These are phyloP conservation scores for Phalacrocorax carbo DNA, from an alignment of 2,113 vertebrate genomes.

Conservation along the genomic window DNA sequence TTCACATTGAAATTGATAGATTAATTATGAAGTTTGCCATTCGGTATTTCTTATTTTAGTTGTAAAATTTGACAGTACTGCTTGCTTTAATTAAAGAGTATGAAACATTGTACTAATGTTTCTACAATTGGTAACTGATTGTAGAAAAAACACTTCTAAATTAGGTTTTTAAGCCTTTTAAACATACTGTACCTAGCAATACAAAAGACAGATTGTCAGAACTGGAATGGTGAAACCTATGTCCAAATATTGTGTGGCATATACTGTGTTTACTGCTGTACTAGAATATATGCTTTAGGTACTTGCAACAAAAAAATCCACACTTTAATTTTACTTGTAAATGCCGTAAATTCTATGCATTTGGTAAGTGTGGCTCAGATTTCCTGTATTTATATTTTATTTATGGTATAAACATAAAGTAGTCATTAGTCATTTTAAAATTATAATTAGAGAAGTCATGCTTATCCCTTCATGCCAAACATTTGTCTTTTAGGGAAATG, in stretches of 20 bases:
- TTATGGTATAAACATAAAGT: not conserved
- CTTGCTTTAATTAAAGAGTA: not conserved
- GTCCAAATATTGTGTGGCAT: not conserved
- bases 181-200: not conserved
- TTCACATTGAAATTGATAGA: not conserved
- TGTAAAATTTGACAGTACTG: not conserved
- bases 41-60: not conserved
- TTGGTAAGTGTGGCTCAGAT: not conserved
- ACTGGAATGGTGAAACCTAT: not conserved
- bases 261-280: not conserved
- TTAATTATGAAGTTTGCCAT: not conserved
- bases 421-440: not conserved
- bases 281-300: not conserved
- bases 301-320: not conserved
- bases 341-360: not conserved
- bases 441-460: not conserved
- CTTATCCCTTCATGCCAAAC: not conserved
- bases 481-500: not conserved
- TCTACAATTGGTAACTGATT: not conserved
- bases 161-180: not conserved
- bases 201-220: not conserved
- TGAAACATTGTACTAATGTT: not conserved
- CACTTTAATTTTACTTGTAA: not conserved
- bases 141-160: not conserved
- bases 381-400: not conserved